Conservation (phyloP, 2,888 invertebrate species). For the Amiota minor region DNA sequence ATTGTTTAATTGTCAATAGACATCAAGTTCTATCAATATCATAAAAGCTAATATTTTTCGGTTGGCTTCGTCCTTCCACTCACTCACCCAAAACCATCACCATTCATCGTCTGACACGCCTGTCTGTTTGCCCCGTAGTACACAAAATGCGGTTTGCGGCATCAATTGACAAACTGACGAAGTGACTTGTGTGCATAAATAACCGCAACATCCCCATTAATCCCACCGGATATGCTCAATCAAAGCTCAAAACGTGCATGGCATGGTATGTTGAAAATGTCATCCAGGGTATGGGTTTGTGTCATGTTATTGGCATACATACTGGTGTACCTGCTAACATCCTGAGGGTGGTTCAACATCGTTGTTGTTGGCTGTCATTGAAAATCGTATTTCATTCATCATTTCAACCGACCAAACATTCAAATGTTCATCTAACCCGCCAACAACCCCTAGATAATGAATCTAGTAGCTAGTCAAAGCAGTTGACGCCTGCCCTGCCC, state of each 20-base stretch:
- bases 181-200: constrained; percentile 52
- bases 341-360: constrained; percentile 41
- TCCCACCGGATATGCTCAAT: constrained; percentile 73
- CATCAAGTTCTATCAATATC: constrained; percentile 70
- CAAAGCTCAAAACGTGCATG: constrained; percentile 65
- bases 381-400: constrained; percentile 69
- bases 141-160: neutral
- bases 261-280: constrained; percentile 41
- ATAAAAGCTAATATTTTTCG: constrained; percentile 70
- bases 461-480: constrained; percentile 44
- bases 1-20: constrained; percentile 72
- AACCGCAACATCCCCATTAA: constrained; percentile 62
- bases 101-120: neutral
- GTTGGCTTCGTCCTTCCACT: constrained; percentile 56
- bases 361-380: constrained; percentile 49
- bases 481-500: neutral
- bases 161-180: constrained; percentile 39
- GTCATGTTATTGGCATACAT: constrained; percentile 12
- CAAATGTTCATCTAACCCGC: constrained; percentile 43
- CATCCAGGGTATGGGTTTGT: constrained; percentile 36
- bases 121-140: too few species aligned
- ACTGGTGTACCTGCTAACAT: constrained; percentile 32
- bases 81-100: constrained; percentile 3
- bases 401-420: constrained; percentile 50
- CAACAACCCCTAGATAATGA: constrained; percentile 48